Evolutionary conservation across 1,140 invertebrate species (phyloP).

Genomic region (Listronotus bonariensis): DNA sequence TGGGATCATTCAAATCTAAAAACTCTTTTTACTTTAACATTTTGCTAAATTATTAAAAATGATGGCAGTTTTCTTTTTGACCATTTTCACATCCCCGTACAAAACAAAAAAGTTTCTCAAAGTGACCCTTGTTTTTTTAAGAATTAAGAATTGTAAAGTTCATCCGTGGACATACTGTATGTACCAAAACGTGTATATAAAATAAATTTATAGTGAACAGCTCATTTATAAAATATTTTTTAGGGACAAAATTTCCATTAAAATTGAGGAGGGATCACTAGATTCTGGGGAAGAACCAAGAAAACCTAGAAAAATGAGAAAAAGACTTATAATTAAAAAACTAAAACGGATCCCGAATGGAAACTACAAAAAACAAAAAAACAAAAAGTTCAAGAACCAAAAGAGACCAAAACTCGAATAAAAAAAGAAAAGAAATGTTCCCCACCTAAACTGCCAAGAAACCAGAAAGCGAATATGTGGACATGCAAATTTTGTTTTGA

Average conservation of each 20-base stretch:
- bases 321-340: not conserved
- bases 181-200: not conserved
- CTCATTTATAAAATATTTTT: slow-evolving; percentile 7
- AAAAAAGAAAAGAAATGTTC: slow-evolving; percentile 26
- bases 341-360: slow-evolving; percentile 13
- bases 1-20: too few species aligned
- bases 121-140: too few species aligned
- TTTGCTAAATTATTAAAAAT: too few species aligned
- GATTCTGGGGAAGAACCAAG: not conserved
- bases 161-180: too few species aligned
- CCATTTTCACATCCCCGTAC: too few species aligned
- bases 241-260: slow-evolving; percentile 13
- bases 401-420: slow-evolving; percentile 13
- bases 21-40: too few species aligned
- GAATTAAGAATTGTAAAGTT: too few species aligned
- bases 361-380: not conserved
- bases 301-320: slow-evolving; percentile 4
- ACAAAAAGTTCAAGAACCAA: not conserved
- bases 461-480: slow-evolving; percentile 42
- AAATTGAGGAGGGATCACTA: slow-evolving; percentile 4
- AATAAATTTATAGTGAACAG: not conserved
- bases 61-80: too few species aligned
- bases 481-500: slow-evolving; percentile 44
- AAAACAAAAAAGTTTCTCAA: too few species aligned
- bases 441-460: slow-evolving; percentile 32